Conservation (phyloP, 1,140 invertebrate genomes). For the Bombus vancouverensis region DNA sequence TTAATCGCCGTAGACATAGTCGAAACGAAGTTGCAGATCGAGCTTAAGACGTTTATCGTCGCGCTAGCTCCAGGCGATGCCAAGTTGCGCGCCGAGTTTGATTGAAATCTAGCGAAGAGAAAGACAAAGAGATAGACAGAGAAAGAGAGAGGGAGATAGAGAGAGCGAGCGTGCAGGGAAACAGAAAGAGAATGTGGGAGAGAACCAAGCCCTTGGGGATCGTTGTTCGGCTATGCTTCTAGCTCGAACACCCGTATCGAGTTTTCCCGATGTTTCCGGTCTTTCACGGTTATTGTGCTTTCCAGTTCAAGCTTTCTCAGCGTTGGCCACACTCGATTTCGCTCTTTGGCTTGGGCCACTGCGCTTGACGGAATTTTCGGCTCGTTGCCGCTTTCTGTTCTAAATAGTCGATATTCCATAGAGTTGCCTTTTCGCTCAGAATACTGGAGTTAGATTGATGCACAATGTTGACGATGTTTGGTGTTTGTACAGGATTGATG, state of each 20-base stretch:
- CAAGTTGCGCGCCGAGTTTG: constrained; percentile 32
- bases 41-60: constrained; percentile 43
- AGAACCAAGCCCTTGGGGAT: neutral
- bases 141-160: neutral
- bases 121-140: neutral
- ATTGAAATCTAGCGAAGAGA: constrained; percentile 31
- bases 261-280: constrained; percentile 22
- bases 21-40: constrained; percentile 17
- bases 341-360: neutral
- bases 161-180: neutral
- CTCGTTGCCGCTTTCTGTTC: neutral
- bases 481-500: too few relatives aligned
- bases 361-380: neutral
- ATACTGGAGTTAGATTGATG: neutral
- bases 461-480: neutral
- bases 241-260: constrained; percentile 3
- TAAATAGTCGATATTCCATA: neutral
- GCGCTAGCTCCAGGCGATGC: constrained; percentile 10
- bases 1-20: constrained; percentile 15
- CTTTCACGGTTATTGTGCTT: constrained; percentile 22
- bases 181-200: neutral
- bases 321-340: neutral
- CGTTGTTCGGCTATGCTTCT: constrained; percentile 4
- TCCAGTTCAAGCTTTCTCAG: neutral
- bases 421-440: neutral